Percentiles rank a stretch among this genome's conserved stretches.
Evolutionary conservation across 2,797 vertebrate genomes (phyloP).

Genomic region (Sebastolobus alascanus): DNA sequence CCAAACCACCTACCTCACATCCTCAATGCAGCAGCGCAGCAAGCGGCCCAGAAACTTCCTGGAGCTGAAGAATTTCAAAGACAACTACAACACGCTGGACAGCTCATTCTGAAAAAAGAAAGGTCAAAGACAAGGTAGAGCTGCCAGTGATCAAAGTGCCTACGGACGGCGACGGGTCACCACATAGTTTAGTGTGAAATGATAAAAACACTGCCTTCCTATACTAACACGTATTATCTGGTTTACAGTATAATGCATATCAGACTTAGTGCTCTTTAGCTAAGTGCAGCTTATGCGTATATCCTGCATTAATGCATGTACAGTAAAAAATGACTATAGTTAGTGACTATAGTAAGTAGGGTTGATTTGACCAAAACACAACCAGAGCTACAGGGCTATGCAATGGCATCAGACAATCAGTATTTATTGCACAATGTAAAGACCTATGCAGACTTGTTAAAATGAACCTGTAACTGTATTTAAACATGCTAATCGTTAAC

Average conservation of each 20-base stretch:
- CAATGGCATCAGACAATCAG: conserved; percentile 79
- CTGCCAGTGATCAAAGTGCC: conserved; percentile 55
- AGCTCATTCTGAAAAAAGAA: conserved; percentile 88
- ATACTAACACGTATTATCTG: conserved; percentile 40
- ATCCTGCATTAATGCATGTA: conserved; percentile 52
- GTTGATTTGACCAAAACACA: conserved; percentile 75
- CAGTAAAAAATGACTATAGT: not conserved
- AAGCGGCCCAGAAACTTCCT: conserved; percentile 95
- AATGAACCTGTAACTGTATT: conserved; percentile 35
- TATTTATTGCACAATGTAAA: conserved; percentile 74
- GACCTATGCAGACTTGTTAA: conserved; percentile 63
- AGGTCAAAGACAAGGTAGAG: conserved; percentile 11
- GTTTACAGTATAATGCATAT: conserved; percentile 53
- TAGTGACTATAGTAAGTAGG: not conserved
- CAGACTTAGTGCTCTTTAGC: conserved; percentile 49
- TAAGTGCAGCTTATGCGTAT: conserved; percentile 29
- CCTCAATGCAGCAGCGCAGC: conserved; percentile 91
- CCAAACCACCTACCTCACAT: conserved; percentile 92
- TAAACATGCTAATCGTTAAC: conserved; percentile 33
- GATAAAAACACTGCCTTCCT: conserved; percentile 65
- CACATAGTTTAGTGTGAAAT: conserved; percentile 24
- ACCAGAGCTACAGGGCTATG: conserved; percentile 53
- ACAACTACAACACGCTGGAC: conserved; percentile 98
- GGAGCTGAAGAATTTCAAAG: conserved; percentile 98
- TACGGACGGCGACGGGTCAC: not conserved